A percentile compares a stretch with the other conserved stretches of the same genome.
Conservation (phyloP, 2,888 invertebrate species). For the Epinotia bilunana region DNA sequence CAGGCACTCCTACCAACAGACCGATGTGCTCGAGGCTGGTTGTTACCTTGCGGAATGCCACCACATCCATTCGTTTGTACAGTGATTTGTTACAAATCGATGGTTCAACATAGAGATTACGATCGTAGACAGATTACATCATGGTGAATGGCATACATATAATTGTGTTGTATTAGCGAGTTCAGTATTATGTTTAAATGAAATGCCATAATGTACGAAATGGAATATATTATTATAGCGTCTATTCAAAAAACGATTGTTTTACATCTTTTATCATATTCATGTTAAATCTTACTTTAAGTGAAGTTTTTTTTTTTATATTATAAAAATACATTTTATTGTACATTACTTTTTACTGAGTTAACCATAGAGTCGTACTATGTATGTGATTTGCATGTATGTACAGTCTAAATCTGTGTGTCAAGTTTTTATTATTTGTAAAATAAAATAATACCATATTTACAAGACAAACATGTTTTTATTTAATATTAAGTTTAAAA, state of each 20-base stretch:
- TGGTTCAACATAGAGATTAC: constrained; percentile 52
- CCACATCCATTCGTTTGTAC: constrained; percentile 37
- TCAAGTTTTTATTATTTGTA: constrained; percentile 83
- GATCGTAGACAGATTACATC: constrained; percentile 47
- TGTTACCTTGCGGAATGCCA: neutral
- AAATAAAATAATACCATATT: constrained; percentile 85
- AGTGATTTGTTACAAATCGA: constrained; percentile 57
- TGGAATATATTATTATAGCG: constrained; percentile 73
- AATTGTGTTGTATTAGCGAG: constrained; percentile 81
- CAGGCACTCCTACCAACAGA: neutral
- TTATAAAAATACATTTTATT: constrained; percentile 66
- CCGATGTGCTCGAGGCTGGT: neutral
- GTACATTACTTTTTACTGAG: constrained; percentile 73
- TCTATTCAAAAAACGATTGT: constrained; percentile 67
- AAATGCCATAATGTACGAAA: constrained; percentile 82
- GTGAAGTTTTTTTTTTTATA: constrained; percentile 68
- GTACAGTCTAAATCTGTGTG: constrained; percentile 82
- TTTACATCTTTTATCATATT: constrained; percentile 64
- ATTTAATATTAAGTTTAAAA: constrained; percentile 35
- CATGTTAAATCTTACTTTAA: constrained; percentile 68
- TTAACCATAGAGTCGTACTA: constrained; percentile 67
- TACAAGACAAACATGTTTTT: constrained; percentile 67
- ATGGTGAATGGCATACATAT: constrained; percentile 71
- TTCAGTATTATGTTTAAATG: constrained; percentile 80
- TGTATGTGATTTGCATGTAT: constrained; percentile 75